Evolutionary conservation across 2,888 invertebrate genomes (phyloP), one percentile per base, ranked within the genome.

Genomic region (Sialis lutaria): DNA sequence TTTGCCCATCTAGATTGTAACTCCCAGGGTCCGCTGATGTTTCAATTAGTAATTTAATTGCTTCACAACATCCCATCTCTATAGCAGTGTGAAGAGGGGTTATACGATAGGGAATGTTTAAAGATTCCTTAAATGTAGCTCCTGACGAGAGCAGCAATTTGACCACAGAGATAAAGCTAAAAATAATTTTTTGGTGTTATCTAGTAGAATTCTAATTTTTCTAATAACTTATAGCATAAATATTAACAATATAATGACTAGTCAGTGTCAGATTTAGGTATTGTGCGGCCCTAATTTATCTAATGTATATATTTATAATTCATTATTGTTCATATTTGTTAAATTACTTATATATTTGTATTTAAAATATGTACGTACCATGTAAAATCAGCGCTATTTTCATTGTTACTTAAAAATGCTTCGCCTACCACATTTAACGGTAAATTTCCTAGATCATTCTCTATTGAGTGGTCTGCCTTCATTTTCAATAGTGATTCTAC

Each of bases 81-180:
- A 72, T 71, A 0, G 74, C 73, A 0, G 68, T 69, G 51, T 75
- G 75, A 1, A 75, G 60, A 0, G 73, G 69, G 0, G 72, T 71
- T 13, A 66, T 63, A n/a, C 33, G n/a, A 6, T 10, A n/a, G n/a
- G 12, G 30, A 2, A 13, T 34, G 8, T 35, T 10, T 6, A 10
- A 37, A n/a, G 9, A 34, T 33, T 44, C 44, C 12, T 6, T 46
- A 31, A 32, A 46, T 40, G 4, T 22, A 2, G 22, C 22, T 22
- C 22, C 22, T 22, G 22, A 22, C 22, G 22, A 22, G 2, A 22
- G 60, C 7, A 53, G 46, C 6, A 52, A 6, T 37, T 53, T 22
- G 22, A 47, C 6, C 6, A 42, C 22, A 8, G 22, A 10, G 9
- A 32, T 30, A 45, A 45, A 45, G 10, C 45, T 45, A 13, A 39